Evolutionary conservation across 1,140 invertebrate genomes (phyloP).

Genomic region (Drosophila orena): DNA sequence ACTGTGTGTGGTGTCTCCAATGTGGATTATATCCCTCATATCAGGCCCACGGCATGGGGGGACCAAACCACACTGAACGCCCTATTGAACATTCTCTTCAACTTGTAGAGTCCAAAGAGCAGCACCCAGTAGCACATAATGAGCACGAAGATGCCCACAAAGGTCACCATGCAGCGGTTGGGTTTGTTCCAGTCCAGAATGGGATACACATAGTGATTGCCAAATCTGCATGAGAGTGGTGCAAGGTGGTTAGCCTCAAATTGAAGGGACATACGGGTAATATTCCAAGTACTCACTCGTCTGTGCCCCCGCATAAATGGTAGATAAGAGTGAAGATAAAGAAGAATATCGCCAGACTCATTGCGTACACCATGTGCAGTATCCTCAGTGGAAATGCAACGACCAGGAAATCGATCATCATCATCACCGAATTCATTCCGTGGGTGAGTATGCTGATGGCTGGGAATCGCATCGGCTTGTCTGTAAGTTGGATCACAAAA

Average conservation of each 20-base stretch:
- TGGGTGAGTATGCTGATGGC: slow-evolving; percentile 90
- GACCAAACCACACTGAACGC: slow-evolving; percentile 77
- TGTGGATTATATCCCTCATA: slow-evolving; percentile 34
- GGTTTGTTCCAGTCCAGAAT: slow-evolving; percentile 89
- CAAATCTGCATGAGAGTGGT: slow-evolving; percentile 85
- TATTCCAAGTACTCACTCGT: slow-evolving; percentile 85
- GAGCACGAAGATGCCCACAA: slow-evolving; percentile 86
- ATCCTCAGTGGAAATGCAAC: slow-evolving; percentile 89
- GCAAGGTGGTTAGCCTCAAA: not conserved
- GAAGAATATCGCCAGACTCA: slow-evolving; percentile 88
- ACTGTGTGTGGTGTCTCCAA: not conserved
- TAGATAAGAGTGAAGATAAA: slow-evolving; percentile 90
- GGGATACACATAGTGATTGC: slow-evolving; percentile 88
- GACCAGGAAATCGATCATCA: slow-evolving; percentile 90
- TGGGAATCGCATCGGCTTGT: slow-evolving; percentile 75
- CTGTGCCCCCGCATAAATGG: slow-evolving; percentile 89
- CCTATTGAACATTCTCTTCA: slow-evolving; percentile 71
- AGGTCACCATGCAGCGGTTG: slow-evolving; percentile 85
- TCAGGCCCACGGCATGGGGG: slow-evolving; percentile 76
- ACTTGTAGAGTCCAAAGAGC: slow-evolving; percentile 62
- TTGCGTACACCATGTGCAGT: slow-evolving; percentile 89
- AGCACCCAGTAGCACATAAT: slow-evolving; percentile 66
- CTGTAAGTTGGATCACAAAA: slow-evolving; percentile 14
- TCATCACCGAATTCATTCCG: slow-evolving; percentile 89
- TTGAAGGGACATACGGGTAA: slow-evolving; percentile 2